These are phyloP conservation scores for Heteractis magnifica DNA, from an alignment of 92 coral and sea anemone genomes.

Conservation along the genomic window DNA sequence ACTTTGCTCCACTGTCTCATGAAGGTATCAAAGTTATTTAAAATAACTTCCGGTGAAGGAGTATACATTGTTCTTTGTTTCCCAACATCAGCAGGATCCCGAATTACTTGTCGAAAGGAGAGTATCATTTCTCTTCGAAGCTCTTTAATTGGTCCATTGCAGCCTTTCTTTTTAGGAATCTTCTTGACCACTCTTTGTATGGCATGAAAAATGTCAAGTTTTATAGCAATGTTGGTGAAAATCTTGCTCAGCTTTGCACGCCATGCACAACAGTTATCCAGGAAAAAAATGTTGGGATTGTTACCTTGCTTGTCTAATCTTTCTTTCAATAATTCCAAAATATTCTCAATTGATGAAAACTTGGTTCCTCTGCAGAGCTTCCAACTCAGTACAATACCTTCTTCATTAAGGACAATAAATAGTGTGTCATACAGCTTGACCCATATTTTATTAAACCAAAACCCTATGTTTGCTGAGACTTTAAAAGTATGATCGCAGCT, in stretches of 20 bases:
- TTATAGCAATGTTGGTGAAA: too few species aligned
- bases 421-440: constrained; percentile 60
- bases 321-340: constrained; percentile 1
- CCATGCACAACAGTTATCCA: too few species aligned
- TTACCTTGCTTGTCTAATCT: too few species aligned
- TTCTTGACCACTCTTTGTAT: constrained; percentile 54
- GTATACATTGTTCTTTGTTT: constrained; percentile 25
- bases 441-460: constrained; percentile 63
- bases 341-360: constrained; percentile 36
- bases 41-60: constrained; percentile 45
- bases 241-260: too few species aligned
- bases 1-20: constrained; percentile 46
- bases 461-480: constrained; percentile 56
- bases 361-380: constrained; percentile 49
- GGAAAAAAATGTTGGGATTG: too few species aligned
- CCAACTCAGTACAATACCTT: constrained; percentile 55
- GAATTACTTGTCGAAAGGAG: constrained; percentile 36
- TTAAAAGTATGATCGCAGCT: constrained; percentile 54
- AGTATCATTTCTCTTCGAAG: constrained; percentile 57
- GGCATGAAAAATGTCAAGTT: too few species aligned
- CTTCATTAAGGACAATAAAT: constrained; percentile 64
- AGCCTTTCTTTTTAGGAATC: constrained; percentile 58
- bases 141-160: constrained; percentile 50
- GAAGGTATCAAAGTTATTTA: constrained; percentile 52
- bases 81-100: constrained; percentile 51